Conservation (phyloP, 2,797 vertebrate species). For the Xenentodon cancila region DNA sequence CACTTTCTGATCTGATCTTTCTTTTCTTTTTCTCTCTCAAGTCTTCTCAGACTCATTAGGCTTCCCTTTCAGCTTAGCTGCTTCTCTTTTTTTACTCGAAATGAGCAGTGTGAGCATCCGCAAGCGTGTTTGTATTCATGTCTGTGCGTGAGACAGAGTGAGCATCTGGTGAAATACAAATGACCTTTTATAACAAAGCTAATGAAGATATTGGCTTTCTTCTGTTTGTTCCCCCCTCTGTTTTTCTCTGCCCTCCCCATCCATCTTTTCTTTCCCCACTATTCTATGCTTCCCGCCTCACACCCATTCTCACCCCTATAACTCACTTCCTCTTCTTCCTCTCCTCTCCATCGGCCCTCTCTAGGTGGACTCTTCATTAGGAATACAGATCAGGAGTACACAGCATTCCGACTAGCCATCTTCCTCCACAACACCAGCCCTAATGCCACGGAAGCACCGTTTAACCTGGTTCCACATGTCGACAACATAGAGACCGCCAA, state of each 20-base stretch:
- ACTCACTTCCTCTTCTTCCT: constrained; percentile 49
- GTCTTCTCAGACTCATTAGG: constrained; percentile 51
- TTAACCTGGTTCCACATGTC: constrained; percentile 99
- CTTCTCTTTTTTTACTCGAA: constrained; percentile 39
- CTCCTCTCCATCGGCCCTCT: constrained; percentile 28
- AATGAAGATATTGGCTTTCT: constrained; percentile 71
- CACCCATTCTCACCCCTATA: constrained; percentile 40
- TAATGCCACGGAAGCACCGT: constrained; percentile 96
- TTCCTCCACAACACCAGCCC: constrained; percentile 99
- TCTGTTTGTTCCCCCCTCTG: constrained; percentile 34
- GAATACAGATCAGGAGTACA: constrained; percentile 99
- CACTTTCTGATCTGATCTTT: constrained; percentile 36
- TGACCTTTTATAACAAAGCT: constrained; percentile 65
- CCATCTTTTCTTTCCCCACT: constrained; percentile 36
- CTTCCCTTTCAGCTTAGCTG: constrained; percentile 25
- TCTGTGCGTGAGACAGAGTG: constrained; percentile 25
- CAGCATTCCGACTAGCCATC: constrained; percentile 97
- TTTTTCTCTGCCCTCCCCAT: constrained; percentile 45
- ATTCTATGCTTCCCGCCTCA: constrained; percentile 23
- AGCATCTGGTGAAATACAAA: constrained; percentile 57
- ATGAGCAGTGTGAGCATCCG: constrained; percentile 36
- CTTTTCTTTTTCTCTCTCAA: constrained; percentile 35
- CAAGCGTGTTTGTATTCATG: constrained; percentile 27
- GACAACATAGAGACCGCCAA: constrained; percentile 99
- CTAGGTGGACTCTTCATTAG: constrained; percentile 96